A percentile compares a stretch with the other conserved stretches of the same genome.
Conservation (phyloP, 2,113 vertebrate species). For the Hypocryptadius cinnamomeus region DNA sequence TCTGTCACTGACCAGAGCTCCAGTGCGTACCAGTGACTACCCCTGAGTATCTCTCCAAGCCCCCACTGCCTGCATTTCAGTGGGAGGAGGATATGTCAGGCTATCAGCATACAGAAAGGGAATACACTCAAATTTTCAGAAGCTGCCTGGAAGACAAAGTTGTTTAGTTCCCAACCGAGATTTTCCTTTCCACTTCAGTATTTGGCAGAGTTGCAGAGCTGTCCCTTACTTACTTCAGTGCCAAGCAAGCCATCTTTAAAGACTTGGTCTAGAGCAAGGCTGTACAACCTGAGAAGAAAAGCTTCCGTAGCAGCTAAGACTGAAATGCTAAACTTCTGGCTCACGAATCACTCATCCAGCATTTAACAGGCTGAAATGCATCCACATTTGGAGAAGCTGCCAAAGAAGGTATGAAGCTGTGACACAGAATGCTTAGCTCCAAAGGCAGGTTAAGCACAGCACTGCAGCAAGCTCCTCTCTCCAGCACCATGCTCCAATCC, state of each 20-base stretch:
- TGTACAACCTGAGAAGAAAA: conserved; percentile 9
- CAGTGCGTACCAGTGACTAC: neutral
- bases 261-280: neutral
- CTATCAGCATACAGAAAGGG: neutral
- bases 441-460: neutral
- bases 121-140: neutral
- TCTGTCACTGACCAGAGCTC: neutral
- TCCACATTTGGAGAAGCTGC: neutral
- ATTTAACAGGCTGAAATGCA: neutral
- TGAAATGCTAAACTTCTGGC: conserved; percentile 1
- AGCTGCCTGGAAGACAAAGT: neutral
- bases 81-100: neutral
- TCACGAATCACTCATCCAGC: neutral
- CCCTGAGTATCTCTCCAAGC: neutral
- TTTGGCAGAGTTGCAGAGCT: neutral
- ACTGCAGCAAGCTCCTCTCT: conserved; percentile 16
- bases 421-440: neutral
- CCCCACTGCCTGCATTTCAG: neutral
- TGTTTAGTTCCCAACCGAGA: neutral
- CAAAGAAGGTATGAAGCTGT: neutral
- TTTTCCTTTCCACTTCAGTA: neutral
- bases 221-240: neutral
- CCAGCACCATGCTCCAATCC: neutral
- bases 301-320: neutral
- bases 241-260: neutral